Evolutionary conservation across 2,797 vertebrate genomes (phyloP).

Genomic region (Molossus molossus): DNA sequence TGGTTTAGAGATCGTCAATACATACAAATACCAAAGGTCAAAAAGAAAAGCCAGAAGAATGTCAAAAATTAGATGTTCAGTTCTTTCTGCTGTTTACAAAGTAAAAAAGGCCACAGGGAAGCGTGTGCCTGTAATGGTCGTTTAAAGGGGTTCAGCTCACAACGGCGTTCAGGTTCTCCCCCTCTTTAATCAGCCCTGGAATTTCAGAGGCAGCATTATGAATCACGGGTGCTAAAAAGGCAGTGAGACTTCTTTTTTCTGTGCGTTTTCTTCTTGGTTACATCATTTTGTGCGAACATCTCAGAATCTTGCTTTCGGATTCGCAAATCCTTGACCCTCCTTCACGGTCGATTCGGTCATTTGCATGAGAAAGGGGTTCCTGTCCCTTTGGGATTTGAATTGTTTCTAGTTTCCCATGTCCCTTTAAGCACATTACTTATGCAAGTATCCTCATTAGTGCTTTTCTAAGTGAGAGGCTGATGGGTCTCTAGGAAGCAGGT

Average conservation of each 20-base stretch:
- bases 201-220: neutral
- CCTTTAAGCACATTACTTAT: constrained; percentile 35
- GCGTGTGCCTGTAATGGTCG: constrained; percentile 55
- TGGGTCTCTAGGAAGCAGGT: neutral
- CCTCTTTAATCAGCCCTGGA: neutral
- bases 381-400: neutral
- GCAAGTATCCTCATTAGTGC: constrained; percentile 32
- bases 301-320: constrained; percentile 36
- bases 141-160: neutral
- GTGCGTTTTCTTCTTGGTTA: neutral
- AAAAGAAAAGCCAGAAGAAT: constrained; percentile 87
- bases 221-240: neutral
- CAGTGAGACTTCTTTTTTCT: neutral
- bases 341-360: neutral
- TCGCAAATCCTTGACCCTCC: neutral
- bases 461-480: constrained; percentile 8
- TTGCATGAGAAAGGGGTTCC: constrained; percentile 14
- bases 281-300: neutral
- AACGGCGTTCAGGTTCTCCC: neutral
- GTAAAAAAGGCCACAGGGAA: neutral
- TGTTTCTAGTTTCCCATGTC: constrained; percentile 27
- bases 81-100: constrained; percentile 80
- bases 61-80: constrained; percentile 86
- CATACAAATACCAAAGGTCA: constrained; percentile 91
- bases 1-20: constrained; percentile 89